Percentiles rank a stretch among this genome's conserved stretches.
These are phyloP conservation scores for Paralvinella palmiformis DNA, from an alignment of 1,140 invertebrate genomes.

Conservation along the genomic window DNA sequence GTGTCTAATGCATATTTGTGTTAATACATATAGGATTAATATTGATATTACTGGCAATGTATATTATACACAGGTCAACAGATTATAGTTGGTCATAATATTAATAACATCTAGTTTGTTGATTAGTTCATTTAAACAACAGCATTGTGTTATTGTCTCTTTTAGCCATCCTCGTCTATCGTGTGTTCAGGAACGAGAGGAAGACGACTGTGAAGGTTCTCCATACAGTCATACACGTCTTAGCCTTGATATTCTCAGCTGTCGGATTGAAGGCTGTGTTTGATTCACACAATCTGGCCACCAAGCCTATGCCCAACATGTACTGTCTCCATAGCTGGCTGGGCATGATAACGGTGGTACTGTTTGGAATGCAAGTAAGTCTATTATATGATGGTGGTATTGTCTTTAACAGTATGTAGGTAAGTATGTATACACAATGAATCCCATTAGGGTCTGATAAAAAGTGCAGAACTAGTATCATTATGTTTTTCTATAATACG, in stretches of 20 bases:
- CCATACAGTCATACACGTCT: slow-evolving; percentile 66
- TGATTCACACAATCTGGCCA: slow-evolving; percentile 69
- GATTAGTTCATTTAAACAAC: too few relatives aligned
- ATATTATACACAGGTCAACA: too few relatives aligned
- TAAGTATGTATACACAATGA: not conserved
- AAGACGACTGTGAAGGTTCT: slow-evolving; percentile 73
- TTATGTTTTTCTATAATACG: too few relatives aligned
- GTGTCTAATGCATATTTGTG: too few relatives aligned
- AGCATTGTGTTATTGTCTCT: not conserved
- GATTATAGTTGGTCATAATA: too few relatives aligned
- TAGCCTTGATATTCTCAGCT: slow-evolving; percentile 62
- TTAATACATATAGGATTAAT: too few relatives aligned
- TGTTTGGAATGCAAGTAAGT: slow-evolving; percentile 70
- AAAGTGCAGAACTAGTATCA: too few relatives aligned
- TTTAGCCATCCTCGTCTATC: slow-evolving; percentile 74
- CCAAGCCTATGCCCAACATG: slow-evolving; percentile 66
- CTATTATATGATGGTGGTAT: not conserved
- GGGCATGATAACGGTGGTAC: slow-evolving; percentile 66
- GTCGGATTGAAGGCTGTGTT: slow-evolving; percentile 74
- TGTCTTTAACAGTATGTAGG: not conserved
- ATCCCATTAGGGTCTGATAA: too few relatives aligned
- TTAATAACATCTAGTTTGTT: too few relatives aligned
- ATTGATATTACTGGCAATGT: too few relatives aligned
- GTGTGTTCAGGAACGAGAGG: slow-evolving; percentile 66
- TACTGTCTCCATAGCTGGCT: slow-evolving; percentile 82